Evolutionary conservation across 1,140 invertebrate species (phyloP).

Genomic region (Diabrotica undecimpunctata): DNA sequence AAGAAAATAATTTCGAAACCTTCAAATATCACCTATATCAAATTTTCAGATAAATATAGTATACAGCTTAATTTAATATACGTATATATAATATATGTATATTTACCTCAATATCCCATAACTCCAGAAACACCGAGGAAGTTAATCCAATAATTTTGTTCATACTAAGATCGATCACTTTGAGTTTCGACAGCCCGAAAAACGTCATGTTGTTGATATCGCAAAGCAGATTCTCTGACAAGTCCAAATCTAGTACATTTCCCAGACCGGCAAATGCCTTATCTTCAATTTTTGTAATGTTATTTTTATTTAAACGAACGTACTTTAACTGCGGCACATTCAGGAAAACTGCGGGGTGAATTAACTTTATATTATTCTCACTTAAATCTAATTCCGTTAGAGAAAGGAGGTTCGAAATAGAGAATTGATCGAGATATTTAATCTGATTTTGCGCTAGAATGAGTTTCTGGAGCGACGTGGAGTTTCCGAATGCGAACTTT

Average conservation of each 20-base stretch:
- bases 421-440: constrained; percentile 12
- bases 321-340: constrained; percentile 10
- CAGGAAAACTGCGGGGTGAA: not conserved
- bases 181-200: constrained; percentile 16
- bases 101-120: constrained; percentile 19
- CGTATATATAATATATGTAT: too few species aligned
- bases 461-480: constrained; percentile 8
- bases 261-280: constrained; percentile 9
- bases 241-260: constrained; percentile 14
- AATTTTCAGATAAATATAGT: too few species aligned
- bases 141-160: constrained; percentile 11
- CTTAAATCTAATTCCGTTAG: constrained; percentile 5
- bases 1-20: too few species aligned
- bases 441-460: constrained; percentile 15
- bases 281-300: constrained; percentile 12
- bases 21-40: too few species aligned
- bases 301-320: constrained; percentile 12
- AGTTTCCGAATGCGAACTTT: constrained; percentile 14
- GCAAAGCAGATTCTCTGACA: constrained; percentile 13
- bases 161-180: constrained; percentile 15
- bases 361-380: constrained; percentile 5
- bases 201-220: constrained; percentile 18
- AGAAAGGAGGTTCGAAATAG: constrained; percentile 2
- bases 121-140: constrained; percentile 12
- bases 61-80: too few species aligned